Evolutionary conservation across 2,797 vertebrate genomes (phyloP).

Genomic region (Ibycter americanus): DNA sequence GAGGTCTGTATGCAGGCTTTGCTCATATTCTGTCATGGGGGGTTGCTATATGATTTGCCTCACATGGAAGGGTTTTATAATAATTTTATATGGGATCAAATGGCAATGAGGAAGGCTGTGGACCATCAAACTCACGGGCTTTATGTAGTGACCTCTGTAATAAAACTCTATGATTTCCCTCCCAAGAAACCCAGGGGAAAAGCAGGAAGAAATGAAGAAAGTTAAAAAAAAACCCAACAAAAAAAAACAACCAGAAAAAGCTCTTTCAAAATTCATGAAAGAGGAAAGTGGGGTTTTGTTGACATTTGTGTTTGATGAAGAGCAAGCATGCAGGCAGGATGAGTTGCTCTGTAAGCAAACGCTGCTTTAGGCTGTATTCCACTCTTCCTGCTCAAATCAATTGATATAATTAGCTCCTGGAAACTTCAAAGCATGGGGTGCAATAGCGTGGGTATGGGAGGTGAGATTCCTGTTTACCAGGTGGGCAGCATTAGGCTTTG

Average conservation of each 20-base stretch:
- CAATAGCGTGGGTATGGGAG: background rate
- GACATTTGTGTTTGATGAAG: constrained; percentile 78
- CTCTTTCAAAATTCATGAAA: constrained; percentile 75
- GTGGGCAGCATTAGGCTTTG: background rate
- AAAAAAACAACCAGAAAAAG: background rate
- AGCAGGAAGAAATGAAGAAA: background rate
- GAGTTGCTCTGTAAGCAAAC: constrained; percentile 60
- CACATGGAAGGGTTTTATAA: background rate
- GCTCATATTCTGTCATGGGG: background rate
- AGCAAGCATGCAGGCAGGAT: constrained; percentile 40
- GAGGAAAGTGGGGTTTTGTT: constrained; percentile 72
- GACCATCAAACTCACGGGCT: background rate
- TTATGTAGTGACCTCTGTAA: background rate
- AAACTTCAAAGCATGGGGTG: background rate
- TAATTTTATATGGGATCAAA: background rate
- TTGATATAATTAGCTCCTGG: constrained; percentile 22
- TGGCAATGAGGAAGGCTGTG: background rate
- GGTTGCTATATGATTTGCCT: background rate
- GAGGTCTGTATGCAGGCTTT: background rate
- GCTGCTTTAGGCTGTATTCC: constrained; percentile 48
- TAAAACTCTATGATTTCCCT: background rate
- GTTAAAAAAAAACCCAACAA: background rate
- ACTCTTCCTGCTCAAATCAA: constrained; percentile 13
- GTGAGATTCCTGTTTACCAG: background rate
- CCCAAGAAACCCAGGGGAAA: background rate